Conservation (phyloP, 1,140 invertebrate genomes). For the Drosophila sp. region DNA sequence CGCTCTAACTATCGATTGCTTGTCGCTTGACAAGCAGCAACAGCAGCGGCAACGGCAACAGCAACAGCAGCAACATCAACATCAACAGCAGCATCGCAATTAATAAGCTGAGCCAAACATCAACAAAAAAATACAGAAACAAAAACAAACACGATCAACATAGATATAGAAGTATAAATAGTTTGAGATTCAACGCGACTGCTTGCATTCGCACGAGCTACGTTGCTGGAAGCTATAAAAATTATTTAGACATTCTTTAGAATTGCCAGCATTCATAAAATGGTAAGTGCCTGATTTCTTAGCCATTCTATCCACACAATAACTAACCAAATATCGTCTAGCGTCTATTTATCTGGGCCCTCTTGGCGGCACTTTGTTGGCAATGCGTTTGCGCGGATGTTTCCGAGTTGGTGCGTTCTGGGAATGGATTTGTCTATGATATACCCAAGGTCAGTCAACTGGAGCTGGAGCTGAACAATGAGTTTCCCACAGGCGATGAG, state of each 20-base stretch:
- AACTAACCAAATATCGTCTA: conserved; percentile 12
- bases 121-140: conserved; percentile 18
- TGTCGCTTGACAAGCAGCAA: conserved; percentile 49
- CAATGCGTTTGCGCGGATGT: conserved; percentile 58
- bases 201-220: conserved; percentile 70
- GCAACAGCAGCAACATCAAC: conserved; percentile 21
- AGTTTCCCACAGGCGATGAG: conserved; percentile 70
- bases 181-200: conserved; percentile 58
- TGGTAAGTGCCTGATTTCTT: conserved; percentile 38
- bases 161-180: conserved; percentile 78
- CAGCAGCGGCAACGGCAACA: conserved; percentile 13
- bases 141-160: conserved; percentile 52
- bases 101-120: conserved; percentile 74
- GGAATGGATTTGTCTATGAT: conserved; percentile 76
- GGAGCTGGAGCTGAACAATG: conserved; percentile 70
- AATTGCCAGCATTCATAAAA: conserved; percentile 32
- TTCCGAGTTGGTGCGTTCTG: conserved; percentile 72
- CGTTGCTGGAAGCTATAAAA: conserved; percentile 61
- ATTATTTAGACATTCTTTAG: conserved; percentile 48
- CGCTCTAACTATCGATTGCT: conserved; percentile 54
- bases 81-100: conserved; percentile 66
- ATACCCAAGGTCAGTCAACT: conserved; percentile 67
- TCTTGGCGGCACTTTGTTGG: conserved; percentile 43
- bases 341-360: conserved; percentile 41
- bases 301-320: conserved; percentile 14